phyloP scores from a whole-genome alignment of 2,888 invertebrate species.

The Orgyia antiqua region DNA sequence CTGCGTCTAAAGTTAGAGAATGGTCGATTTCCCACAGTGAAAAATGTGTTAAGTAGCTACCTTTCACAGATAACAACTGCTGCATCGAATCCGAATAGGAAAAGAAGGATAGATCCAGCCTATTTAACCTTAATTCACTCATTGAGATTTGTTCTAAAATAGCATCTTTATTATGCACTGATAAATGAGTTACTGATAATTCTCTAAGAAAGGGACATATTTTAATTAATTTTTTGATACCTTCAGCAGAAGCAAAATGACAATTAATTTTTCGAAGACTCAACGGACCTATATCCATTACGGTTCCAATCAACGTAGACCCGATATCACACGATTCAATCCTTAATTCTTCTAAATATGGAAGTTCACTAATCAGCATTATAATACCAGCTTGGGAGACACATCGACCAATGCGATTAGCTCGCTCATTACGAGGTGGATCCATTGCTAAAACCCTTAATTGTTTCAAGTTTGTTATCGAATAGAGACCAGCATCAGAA shows the following conservation, averaged over 20 bases:
- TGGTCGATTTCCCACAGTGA: conserved; percentile 68
- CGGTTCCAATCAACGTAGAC: conserved; percentile 59
- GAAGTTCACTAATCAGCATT: conserved; percentile 55
- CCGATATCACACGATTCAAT: conserved; percentile 74
- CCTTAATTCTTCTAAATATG: conserved; percentile 60
- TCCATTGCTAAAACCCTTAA: conserved; percentile 65
- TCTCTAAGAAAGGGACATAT: conserved; percentile 65
- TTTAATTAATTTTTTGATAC: conserved; percentile 58
- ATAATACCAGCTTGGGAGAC: conserved; percentile 68
- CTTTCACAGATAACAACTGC: conserved; percentile 55
- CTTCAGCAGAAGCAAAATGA: conserved; percentile 65
- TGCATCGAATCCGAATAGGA: conserved; percentile 60
- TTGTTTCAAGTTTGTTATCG: conserved; percentile 55
- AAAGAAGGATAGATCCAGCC: conserved; percentile 67
- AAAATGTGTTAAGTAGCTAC: conserved; percentile 62
- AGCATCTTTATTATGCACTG: conserved; percentile 61
- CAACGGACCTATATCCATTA: conserved; percentile 53
- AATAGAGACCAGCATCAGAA: conserved; percentile 60
- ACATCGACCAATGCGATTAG: conserved; percentile 60
- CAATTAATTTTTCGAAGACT: conserved; percentile 65
- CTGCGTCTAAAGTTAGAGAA: conserved; percentile 54
- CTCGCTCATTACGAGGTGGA: conserved; percentile 64
- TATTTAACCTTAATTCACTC: conserved; percentile 53
- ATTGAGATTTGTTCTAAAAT: conserved; percentile 58
- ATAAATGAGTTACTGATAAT: conserved; percentile 64